Conservation (phyloP, 2,113 vertebrate genomes). For the Xenus cinereus region DNA sequence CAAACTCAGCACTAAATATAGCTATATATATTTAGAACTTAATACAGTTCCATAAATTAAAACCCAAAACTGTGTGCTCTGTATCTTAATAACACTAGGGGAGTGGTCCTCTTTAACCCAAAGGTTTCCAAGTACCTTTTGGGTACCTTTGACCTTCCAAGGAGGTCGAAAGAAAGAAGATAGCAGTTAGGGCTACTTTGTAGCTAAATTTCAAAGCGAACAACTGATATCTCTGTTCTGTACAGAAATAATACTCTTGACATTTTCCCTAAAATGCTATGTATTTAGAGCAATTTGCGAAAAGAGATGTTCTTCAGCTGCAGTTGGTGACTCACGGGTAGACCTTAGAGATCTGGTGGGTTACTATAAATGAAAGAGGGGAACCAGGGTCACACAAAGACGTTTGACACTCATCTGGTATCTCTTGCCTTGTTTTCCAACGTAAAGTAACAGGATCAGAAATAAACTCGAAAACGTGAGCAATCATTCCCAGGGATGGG, state of each 20-base stretch:
- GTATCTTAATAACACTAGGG: background rate
- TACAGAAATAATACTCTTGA: background rate
- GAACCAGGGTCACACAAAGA: background rate
- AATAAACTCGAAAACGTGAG: background rate
- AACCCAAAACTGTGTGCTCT: background rate
- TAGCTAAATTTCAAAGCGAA: background rate
- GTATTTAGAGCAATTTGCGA: background rate
- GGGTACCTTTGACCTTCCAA: too few relatives aligned
- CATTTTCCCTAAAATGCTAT: background rate
- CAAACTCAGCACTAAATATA: background rate
- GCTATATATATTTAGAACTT: background rate
- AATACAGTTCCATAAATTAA: background rate
- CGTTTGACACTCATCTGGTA: background rate
- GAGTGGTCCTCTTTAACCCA: background rate
- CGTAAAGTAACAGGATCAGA: background rate
- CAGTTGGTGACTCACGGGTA: background rate
- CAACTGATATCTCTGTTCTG: background rate
- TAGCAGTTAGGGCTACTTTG: background rate
- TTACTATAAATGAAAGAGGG: background rate
- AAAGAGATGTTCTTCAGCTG: slow-evolving; percentile 11
- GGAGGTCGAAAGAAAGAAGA: background rate
- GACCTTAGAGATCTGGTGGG: background rate
- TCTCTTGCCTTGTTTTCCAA: background rate
- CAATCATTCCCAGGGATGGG: fast-evolving
- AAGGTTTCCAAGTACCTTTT: background rate